Percentiles rank a stretch among this genome's conserved stretches.
phyloP scores from a whole-genome alignment of 2,113 vertebrate genomes.

The Suncus etruscus region DNA sequence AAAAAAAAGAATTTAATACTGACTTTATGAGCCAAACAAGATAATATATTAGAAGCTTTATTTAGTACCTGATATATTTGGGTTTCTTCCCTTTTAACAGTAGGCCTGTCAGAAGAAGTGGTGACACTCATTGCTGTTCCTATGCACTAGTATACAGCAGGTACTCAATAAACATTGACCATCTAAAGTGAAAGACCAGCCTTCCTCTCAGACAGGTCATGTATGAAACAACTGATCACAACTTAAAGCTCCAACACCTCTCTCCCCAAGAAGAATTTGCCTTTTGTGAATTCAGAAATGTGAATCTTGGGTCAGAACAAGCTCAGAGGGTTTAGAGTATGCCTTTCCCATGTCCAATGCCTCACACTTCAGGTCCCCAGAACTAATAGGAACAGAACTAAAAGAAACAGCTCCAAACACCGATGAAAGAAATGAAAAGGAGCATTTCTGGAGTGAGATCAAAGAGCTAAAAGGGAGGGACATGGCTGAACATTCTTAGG shows the following conservation, averaged over 20 bases:
- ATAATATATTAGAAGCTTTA: neutral
- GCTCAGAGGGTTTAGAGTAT: too few species aligned
- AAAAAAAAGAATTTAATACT: neutral
- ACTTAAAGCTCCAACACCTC: neutral
- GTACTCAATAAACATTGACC: neutral
- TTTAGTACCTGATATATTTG: neutral
- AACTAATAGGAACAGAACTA: too few species aligned
- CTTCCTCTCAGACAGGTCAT: neutral
- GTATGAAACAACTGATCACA: neutral
- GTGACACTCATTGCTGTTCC: neutral
- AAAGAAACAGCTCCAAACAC: too few species aligned
- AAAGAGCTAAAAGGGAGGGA: neutral
- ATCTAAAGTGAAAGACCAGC: neutral
- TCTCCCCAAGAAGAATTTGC: neutral
- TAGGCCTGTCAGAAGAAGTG: neutral
- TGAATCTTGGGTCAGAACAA: neutral
- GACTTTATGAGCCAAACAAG: neutral
- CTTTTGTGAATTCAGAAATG: neutral
- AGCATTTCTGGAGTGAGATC: neutral
- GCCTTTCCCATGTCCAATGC: too few species aligned
- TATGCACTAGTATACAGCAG: neutral
- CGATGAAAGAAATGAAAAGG: neutral
- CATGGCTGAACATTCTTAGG: too few species aligned
- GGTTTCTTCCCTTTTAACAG: conserved; percentile 6
- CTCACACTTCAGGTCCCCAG: too few species aligned